These are phyloP conservation scores for Euplexia lucipara DNA, from an alignment of 2,888 invertebrate genomes.

Conservation along the genomic window DNA sequence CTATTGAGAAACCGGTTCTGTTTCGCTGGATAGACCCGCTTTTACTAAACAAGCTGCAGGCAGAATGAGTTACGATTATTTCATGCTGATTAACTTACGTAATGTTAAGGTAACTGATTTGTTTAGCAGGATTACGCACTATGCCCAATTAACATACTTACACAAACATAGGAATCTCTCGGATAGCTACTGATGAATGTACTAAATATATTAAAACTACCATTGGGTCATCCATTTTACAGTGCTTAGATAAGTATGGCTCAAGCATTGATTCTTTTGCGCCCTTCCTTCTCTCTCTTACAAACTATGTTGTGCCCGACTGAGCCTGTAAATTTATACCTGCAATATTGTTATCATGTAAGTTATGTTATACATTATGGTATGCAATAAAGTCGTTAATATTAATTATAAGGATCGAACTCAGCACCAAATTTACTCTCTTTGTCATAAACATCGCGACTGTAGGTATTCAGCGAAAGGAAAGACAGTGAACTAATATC, in stretches of 20 bases:
- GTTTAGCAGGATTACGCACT: slow-evolving; percentile 38
- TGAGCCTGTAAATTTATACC: too few species aligned
- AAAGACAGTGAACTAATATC: too few species aligned
- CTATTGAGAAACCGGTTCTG: slow-evolving; percentile 53
- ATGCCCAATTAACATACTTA: slow-evolving; percentile 16
- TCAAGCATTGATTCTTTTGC: background rate
- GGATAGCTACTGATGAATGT: slow-evolving; percentile 10
- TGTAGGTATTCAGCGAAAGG: too few species aligned
- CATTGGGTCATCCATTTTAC: slow-evolving; percentile 6
- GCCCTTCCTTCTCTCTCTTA: too few species aligned
- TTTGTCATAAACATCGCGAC: too few species aligned
- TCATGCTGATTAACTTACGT: slow-evolving; percentile 50
- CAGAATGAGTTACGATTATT: slow-evolving; percentile 34
- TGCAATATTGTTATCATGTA: too few species aligned
- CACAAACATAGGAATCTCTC: slow-evolving; percentile 18
- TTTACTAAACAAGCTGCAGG: slow-evolving; percentile 31
- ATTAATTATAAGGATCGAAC: too few species aligned
- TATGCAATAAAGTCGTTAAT: too few species aligned
- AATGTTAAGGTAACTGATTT: slow-evolving; percentile 45
- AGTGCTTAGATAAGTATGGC: background rate
- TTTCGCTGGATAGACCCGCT: slow-evolving; percentile 42
- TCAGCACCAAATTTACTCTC: too few species aligned
- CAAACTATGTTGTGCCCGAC: too few species aligned
- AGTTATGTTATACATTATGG: too few species aligned
- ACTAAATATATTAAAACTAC: slow-evolving; percentile 5